Conservation (phyloP, 2,888 invertebrate species). For the Caenorhabditis sulstoni region DNA sequence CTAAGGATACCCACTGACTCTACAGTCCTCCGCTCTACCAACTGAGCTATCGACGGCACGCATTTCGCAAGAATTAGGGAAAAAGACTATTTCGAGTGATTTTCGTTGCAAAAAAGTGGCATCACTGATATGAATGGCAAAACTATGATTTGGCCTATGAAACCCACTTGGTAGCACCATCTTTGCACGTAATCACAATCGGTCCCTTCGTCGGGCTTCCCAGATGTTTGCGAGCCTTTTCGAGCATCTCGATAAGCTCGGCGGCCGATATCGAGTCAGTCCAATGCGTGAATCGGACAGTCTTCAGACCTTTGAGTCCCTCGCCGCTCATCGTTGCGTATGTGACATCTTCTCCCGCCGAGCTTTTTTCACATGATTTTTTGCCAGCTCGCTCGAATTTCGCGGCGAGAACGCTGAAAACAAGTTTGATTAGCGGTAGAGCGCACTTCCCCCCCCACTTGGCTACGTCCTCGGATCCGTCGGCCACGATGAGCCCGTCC, state of each 20-base stretch:
- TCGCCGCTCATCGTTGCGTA: conserved; percentile 11
- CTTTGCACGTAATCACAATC: conserved; percentile 55
- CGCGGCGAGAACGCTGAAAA: conserved; percentile 5
- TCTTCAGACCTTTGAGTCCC: conserved; percentile 27
- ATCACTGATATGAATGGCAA: too few relatives aligned
- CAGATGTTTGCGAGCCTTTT: conserved; percentile 47
- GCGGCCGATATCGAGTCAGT: neutral
- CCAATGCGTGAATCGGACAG: conserved; percentile 18
- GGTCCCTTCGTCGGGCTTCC: conserved; percentile 44
- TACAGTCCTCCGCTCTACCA: conserved; percentile 71
- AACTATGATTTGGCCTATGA: too few relatives aligned
- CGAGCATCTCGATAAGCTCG: conserved; percentile 36
- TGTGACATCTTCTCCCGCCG: conserved; percentile 9
- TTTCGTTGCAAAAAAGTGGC: too few relatives aligned
- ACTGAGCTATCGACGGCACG: conserved; percentile 68
- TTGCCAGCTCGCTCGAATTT: conserved; percentile 28
- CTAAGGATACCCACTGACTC: conserved; percentile 67
- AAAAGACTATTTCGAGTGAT: too few relatives aligned
- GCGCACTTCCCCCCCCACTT: conserved; percentile 4
- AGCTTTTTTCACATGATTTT: conserved; percentile 18
- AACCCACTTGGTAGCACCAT: conserved; percentile 52
- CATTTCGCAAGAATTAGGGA: neutral
- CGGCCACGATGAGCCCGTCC: conserved; percentile 41
- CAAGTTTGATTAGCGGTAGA: neutral
- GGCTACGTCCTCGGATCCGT: conserved; percentile 29